These are phyloP conservation scores for Meleagris gallopavo DNA, from an alignment of 2,113 vertebrate species.

Conservation along the genomic window DNA sequence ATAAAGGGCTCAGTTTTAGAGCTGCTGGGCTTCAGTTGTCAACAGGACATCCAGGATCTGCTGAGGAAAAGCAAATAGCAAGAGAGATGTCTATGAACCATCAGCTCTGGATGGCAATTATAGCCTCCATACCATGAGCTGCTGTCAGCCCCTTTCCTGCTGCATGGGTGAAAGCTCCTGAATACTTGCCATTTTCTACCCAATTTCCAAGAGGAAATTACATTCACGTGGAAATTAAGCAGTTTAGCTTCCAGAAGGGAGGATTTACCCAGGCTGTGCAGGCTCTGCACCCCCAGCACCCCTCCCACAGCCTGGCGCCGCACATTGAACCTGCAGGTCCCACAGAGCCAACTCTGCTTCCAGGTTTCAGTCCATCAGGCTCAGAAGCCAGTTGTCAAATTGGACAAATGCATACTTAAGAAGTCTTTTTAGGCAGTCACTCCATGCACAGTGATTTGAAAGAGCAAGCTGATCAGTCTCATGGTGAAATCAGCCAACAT, in stretches of 20 bases:
- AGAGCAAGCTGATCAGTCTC: slow-evolving; percentile 16
- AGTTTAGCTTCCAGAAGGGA: background rate
- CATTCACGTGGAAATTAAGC: accelerated
- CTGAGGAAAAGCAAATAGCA: background rate
- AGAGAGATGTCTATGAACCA: slow-evolving; percentile 6
- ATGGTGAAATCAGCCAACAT: slow-evolving; percentile 20
- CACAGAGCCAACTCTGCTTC: background rate
- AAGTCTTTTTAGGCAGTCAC: background rate
- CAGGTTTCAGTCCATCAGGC: background rate
- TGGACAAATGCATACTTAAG: background rate
- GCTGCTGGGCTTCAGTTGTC: slow-evolving; percentile 8
- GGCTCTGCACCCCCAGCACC: background rate
- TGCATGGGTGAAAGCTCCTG: background rate
- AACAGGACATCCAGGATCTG: slow-evolving; percentile 12
- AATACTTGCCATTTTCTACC: background rate
- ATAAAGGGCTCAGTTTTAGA: background rate
- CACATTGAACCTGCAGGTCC: background rate
- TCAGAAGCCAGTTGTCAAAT: background rate
- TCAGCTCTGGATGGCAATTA: slow-evolving; percentile 15
- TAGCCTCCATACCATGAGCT: background rate
- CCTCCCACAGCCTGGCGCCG: background rate
- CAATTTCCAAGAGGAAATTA: background rate
- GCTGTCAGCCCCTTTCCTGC: background rate
- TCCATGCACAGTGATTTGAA: background rate
- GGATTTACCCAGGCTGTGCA: background rate